These are phyloP conservation scores for Exocentrus adspersus DNA, from an alignment of 2,888 invertebrate genomes.

Conservation along the genomic window DNA sequence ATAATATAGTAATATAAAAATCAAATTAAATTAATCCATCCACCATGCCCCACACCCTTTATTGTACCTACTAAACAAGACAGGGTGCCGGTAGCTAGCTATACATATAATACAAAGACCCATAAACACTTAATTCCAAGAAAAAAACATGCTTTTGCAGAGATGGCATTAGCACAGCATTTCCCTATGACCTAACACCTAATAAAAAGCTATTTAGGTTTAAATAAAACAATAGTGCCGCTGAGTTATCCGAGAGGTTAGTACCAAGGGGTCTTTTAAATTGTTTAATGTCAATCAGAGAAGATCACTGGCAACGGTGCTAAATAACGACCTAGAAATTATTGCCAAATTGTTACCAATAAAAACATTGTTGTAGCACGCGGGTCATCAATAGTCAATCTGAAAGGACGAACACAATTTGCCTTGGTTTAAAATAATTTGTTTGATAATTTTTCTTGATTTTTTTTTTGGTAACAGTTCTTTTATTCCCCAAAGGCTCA, in stretches of 20 bases:
- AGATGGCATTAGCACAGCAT: neutral
- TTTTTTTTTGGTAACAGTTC: too few relatives aligned
- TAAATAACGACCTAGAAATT: slow-evolving; percentile 19
- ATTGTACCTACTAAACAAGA: neutral
- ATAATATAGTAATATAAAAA: neutral
- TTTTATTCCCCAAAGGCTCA: too few relatives aligned
- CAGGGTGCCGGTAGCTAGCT: neutral
- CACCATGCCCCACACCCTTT: neutral
- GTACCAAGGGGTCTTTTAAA: slow-evolving; percentile 22
- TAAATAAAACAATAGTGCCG: slow-evolving; percentile 20
- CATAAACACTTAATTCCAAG: too few relatives aligned
- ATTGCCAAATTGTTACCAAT: slow-evolving; percentile 2
- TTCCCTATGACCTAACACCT: neutral
- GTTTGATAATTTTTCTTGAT: too few relatives aligned
- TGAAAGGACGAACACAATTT: too few relatives aligned
- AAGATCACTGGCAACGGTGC: slow-evolving; percentile 5
- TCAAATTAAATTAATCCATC: neutral
- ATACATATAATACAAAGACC: too few relatives aligned
- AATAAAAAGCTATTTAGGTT: neutral
- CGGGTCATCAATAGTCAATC: too few relatives aligned
- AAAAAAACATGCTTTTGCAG: neutral
- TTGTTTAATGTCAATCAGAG: slow-evolving; percentile 20
- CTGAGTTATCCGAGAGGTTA: slow-evolving; percentile 5
- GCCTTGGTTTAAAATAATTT: too few relatives aligned
- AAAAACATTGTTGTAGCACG: neutral